phyloP scores from a whole-genome alignment of 2,888 invertebrate species.

The Apoda limacodes region DNA sequence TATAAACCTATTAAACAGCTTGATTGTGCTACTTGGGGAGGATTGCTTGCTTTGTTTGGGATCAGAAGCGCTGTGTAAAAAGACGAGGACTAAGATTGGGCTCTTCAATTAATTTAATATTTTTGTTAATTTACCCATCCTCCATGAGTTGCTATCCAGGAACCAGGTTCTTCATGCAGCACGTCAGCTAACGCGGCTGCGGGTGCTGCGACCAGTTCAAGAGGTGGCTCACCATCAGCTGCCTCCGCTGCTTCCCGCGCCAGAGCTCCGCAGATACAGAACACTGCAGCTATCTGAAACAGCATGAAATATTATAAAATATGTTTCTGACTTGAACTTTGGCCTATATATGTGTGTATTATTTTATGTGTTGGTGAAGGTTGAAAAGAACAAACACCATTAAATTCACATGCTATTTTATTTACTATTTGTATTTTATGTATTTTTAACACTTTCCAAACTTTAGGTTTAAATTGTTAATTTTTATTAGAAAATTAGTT shows the following conservation, averaged over 20 bases:
- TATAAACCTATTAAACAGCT: no score
- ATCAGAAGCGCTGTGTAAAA: no score
- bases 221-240: conserved; percentile 69
- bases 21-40: no score
- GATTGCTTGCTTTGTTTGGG: no score
- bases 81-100: no score
- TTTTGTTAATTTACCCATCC: conserved; percentile 78
- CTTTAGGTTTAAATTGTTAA: no score
- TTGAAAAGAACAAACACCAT: not conserved
- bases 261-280: conserved; percentile 84
- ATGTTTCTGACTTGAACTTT: not conserved
- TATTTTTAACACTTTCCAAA: no score
- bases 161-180: conserved; percentile 81
- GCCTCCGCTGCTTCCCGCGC: conserved; percentile 81
- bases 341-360: not conserved
- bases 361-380: not conserved
- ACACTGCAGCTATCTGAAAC: conserved; percentile 75
- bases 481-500: no score
- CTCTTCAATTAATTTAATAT: not conserved
- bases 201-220: conserved; percentile 53
- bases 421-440: no score
- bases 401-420: no score
- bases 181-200: conserved; percentile 83
- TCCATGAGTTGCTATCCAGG: conserved; percentile 86
- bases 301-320: conserved; percentile 2